A percentile compares a stretch with the other conserved stretches of the same genome.
phyloP scores from a whole-genome alignment of 2,113 vertebrate genomes.

The Thryonomys swinderianus region DNA sequence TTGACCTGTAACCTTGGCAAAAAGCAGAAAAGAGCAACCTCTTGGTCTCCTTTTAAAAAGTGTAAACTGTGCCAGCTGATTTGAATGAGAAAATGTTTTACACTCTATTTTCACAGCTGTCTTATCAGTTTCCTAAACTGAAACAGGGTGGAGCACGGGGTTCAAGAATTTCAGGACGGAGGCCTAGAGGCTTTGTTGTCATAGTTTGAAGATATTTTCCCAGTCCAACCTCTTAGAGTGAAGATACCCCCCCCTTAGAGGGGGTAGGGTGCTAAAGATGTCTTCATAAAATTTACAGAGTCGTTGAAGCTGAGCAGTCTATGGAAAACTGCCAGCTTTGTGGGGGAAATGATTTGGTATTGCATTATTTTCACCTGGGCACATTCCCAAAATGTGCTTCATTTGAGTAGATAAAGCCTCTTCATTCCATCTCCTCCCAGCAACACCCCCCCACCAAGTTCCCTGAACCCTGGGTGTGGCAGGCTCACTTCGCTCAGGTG shows the following conservation, averaged over 20 bases:
- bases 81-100: conserved; percentile 72
- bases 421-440: background rate
- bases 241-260: conserved; percentile 66
- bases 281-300: conserved; percentile 49
- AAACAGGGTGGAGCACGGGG: conserved; percentile 78
- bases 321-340: conserved; percentile 31
- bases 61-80: conserved; percentile 65
- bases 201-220: conserved; percentile 76
- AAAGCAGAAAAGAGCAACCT: conserved; percentile 75
- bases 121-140: conserved; percentile 85
- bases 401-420: conserved; percentile 36
- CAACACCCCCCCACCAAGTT: background rate
- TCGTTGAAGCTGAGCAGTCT: background rate
- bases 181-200: conserved; percentile 69
- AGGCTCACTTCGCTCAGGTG: conserved; percentile 18
- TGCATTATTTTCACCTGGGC: conserved; percentile 66
- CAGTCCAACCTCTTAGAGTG: background rate
- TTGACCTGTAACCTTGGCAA: conserved; percentile 24
- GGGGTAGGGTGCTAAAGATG: background rate
- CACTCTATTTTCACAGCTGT: conserved; percentile 87
- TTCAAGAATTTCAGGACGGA: conserved; percentile 75
- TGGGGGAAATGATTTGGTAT: conserved; percentile 43
- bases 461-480: conserved; percentile 40
- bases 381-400: conserved; percentile 27
- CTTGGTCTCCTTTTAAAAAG: conserved; percentile 41